Conservation (phyloP, 2,113 vertebrate species). For the Vulpes vulpes region DNA sequence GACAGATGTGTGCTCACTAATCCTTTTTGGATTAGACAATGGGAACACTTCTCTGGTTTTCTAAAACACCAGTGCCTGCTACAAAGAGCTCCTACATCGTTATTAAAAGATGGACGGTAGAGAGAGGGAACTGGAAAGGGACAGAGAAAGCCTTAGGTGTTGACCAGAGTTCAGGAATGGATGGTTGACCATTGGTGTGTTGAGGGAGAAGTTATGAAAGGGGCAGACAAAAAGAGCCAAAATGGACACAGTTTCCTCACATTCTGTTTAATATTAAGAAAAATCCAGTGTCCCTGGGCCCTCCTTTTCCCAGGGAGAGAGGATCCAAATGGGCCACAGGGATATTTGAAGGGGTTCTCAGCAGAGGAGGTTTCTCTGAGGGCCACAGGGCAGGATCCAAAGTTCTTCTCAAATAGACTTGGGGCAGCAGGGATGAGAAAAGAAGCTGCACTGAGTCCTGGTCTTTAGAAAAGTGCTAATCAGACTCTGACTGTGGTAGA, state of each 20-base stretch:
- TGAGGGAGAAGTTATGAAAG: background rate
- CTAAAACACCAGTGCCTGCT: background rate
- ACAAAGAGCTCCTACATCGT: background rate
- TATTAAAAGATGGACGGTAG: background rate
- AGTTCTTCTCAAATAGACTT: background rate
- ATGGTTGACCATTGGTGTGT: background rate
- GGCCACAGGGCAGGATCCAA: background rate
- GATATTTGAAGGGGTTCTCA: background rate
- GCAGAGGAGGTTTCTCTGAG: background rate
- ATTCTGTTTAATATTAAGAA: background rate
- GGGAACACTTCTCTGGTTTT: background rate
- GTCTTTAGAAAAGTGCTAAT: background rate
- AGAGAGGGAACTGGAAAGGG: background rate
- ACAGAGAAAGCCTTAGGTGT: background rate
- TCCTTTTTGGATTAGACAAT: conserved; percentile 8
- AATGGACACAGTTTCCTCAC: background rate
- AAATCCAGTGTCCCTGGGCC: background rate
- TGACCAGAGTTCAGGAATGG: background rate
- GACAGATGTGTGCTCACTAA: background rate
- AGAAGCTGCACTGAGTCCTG: background rate
- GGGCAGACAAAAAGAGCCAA: background rate
- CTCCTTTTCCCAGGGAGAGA: background rate
- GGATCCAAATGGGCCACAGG: background rate
- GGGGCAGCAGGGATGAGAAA: background rate
- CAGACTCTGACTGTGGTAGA: background rate